Conservation (phyloP, 2,113 vertebrate genomes). For the Urocolius indicus region DNA sequence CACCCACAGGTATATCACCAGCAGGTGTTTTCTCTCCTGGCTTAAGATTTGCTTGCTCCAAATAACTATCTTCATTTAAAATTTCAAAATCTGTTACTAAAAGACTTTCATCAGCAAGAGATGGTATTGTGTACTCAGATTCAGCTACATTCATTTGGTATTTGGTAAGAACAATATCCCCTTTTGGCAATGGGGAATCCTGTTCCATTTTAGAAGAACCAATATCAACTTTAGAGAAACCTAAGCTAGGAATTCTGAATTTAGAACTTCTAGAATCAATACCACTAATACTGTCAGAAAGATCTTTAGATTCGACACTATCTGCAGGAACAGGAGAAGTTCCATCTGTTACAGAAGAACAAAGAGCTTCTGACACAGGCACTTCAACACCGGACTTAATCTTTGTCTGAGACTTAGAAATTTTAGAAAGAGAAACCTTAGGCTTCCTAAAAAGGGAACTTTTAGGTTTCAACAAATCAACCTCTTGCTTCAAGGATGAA, state of each 20-base stretch:
- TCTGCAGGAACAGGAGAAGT: rapidly evolving
- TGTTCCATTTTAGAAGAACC: background rate
- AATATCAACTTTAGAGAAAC: constrained; percentile 13
- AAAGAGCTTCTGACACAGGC: rapidly evolving
- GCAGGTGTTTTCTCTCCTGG: rapidly evolving
- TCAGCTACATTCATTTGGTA: background rate
- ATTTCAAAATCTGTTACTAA: background rate
- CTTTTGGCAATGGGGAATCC: background rate
- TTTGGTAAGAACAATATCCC: constrained; percentile 18
- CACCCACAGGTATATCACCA: background rate
- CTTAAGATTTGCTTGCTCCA: background rate
- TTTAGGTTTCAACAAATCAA: rapidly evolving
- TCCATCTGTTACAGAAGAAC: background rate
- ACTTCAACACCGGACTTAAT: rapidly evolving
- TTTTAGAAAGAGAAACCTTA: background rate
- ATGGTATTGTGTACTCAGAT: background rate
- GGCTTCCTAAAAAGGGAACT: background rate
- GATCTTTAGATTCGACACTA: rapidly evolving
- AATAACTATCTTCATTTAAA: background rate
- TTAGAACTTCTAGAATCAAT: background rate
- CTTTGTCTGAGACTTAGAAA: rapidly evolving
- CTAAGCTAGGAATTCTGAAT: background rate
- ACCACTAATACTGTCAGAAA: rapidly evolving
- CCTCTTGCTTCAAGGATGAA: rapidly evolving
- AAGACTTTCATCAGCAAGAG: background rate